Base-by-base conservation (phyloP, 2,113 vertebrate genomes). In the Globicephala melas region DNA sequence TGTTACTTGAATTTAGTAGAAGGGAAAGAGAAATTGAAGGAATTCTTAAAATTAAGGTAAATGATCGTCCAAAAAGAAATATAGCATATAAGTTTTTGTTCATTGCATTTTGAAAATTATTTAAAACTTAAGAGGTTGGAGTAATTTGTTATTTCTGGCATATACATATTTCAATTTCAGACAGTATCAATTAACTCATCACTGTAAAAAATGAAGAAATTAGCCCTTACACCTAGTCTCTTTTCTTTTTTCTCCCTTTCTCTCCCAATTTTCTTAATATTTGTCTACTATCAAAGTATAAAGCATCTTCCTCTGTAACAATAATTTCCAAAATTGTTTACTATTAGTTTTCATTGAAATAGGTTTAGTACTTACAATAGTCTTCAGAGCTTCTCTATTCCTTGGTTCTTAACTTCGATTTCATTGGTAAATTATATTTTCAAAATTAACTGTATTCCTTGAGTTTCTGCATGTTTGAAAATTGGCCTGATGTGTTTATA, bases 11-110 rank as follows among this genome's bases (percentile, higher is more conserved):
- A 62, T 60, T 94, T 96, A 82, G 38, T 53, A 93, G 38, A 81
- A 88, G 23, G 38, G 18, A 92, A 91, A 73, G 26, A 41, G 18
- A 93, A 86, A 89, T 33, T 53, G 38, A 93, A 55, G 3, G 6
- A 58, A 74, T 87, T 87, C n/a, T 95, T 81, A 81, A 96, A 92
- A 68, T 80, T 50, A 96, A 85, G 36, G 17, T 74, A 77, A 77
- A 86, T 76, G 8, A 86, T 70, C 13, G 33, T 82, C 44, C 0
- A 38, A 86, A 94, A 88, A 92, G 21, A 87, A 36, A 85, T 50
- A 38, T 47, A 91, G 25, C 23, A 71, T 77, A 28, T 81, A 62
- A 62, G 5, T 70, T 0, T 17, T 5, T 83, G 26, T 1, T 88
- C 31, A 91, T 33, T 88, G 13, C 63, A 85, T 76, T 89, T 85